Conservation (phyloP, 1,140 invertebrate genomes). For the Danaus plexippus region DNA sequence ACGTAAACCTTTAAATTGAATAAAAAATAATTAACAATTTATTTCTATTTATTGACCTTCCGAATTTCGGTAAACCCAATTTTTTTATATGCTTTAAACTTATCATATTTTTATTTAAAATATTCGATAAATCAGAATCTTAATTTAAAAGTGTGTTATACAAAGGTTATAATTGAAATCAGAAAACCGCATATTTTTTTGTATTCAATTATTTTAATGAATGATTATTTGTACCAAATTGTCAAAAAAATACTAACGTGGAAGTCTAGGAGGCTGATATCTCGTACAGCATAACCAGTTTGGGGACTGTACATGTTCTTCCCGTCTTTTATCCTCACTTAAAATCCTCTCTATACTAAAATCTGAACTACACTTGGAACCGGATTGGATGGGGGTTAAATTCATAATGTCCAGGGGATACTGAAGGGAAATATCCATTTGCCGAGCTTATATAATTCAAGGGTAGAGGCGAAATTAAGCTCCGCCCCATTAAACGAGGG, state of each 20-base stretch:
- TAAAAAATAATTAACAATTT: too few relatives aligned
- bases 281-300: slow-evolving; percentile 82
- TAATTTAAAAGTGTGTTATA: too few relatives aligned
- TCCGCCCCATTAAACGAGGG: slow-evolving; percentile 31
- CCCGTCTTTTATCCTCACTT: slow-evolving; percentile 43
- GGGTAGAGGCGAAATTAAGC: slow-evolving; percentile 22
- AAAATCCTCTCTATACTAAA: slow-evolving; percentile 73
- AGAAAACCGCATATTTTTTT: too few relatives aligned
- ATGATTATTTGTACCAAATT: background rate
- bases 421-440: slow-evolving; percentile 13
- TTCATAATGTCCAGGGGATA: slow-evolving; percentile 35
- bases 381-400: slow-evolving; percentile 37
- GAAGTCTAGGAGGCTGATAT: slow-evolving; percentile 82
- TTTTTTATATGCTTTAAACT: too few relatives aligned
- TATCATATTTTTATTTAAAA: too few relatives aligned
- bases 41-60: too few relatives aligned
- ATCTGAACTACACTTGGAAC: slow-evolving; percentile 55
- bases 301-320: slow-evolving; percentile 31
- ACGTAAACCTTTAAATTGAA: too few relatives aligned
- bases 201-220: background rate
- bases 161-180: too few relatives aligned
- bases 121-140: too few relatives aligned
- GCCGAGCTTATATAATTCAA: slow-evolving; percentile 23
- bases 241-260: slow-evolving; percentile 70
- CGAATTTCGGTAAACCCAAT: too few relatives aligned